Evolutionary conservation across 2,888 invertebrate species (phyloP), one percentile per base, ranked within the genome.

Genomic region (Drosophila affinis): DNA sequence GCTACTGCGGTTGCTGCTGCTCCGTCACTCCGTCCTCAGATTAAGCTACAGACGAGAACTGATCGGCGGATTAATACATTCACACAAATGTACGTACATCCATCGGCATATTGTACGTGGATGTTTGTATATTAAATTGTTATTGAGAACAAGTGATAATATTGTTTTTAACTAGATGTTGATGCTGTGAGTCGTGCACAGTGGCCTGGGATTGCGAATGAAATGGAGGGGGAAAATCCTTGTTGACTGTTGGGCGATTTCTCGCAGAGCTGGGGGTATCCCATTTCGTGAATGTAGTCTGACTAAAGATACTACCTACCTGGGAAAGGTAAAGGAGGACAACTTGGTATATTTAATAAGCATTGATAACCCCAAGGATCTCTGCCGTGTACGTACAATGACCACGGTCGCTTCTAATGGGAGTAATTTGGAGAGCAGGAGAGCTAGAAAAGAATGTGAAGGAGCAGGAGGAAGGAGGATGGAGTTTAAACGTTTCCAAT

Each of bases 141-240:
- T 89, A 91, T 90, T 89, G 88, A 89, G 90, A 89, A 91, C 90
- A 91, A 90, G 88, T 81, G 90, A 90, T 90, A 90, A 90, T 90
- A 91, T 91, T 90, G 89, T 91, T 90, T 91, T 90, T 90, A 90
- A 91, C 91, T 90, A 90, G 90, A 90, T 91, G 91, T 91, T 86
- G 89, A 85, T 85, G 89, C 84, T 79, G 77, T 77, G 75, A 76
- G 67, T 74, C 61, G 53, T 32, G 46, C 55, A 77, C 68, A 72
- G 74, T 78, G 70, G 62, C 3, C 24, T 17, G 51, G 45, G 44
- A 52, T 7, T 29, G 34, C 24, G 12, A 49, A 44, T 9, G 18
- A 9, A 14, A 24, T 52, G 49, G 39, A 3, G n/a, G 39, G 39
- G 39, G n/a, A n/a, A 39, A 39, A n/a, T 39, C n/a, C 39, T 39